A percentile compares a stretch with the other conserved stretches of the same genome.
Conservation (phyloP, 2,113 vertebrate species). For the Abramis brama region DNA sequence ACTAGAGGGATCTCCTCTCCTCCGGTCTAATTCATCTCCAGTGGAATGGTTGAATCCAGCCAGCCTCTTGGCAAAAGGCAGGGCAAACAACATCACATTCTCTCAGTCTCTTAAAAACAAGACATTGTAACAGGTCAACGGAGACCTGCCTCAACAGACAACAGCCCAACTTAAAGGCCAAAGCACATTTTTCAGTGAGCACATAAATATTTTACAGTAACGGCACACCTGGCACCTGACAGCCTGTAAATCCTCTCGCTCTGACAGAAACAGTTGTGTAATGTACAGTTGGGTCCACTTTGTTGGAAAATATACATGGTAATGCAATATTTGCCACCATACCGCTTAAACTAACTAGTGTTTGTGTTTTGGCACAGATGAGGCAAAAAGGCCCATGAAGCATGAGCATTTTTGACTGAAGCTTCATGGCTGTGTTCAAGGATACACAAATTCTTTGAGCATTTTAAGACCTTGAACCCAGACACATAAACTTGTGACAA, state of each 20-base stretch:
- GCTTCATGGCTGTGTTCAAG: background rate
- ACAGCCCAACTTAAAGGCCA: constrained; percentile 62
- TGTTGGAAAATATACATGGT: background rate
- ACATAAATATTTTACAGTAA: constrained; percentile 68
- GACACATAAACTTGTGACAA: background rate
- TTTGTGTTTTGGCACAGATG: background rate
- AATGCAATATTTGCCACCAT: constrained; percentile 23
- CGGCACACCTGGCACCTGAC: constrained; percentile 62
- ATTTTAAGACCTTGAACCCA: background rate
- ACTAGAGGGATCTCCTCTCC: constrained; percentile 72
- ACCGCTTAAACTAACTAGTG: background rate
- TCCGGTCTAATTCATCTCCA: constrained; percentile 43
- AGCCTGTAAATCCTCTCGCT: constrained; percentile 62
- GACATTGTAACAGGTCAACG: constrained; percentile 56
- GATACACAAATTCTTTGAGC: background rate
- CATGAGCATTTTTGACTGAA: background rate
- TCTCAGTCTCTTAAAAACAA: constrained; percentile 46
- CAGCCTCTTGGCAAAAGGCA: constrained; percentile 56
- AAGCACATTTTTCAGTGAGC: constrained; percentile 63
- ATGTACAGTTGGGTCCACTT: background rate
- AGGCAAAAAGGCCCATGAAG: background rate
- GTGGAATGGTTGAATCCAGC: constrained; percentile 46
- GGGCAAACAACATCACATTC: constrained; percentile 54
- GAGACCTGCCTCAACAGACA: constrained; percentile 39
- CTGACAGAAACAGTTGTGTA: constrained; percentile 59